phyloP scores from a whole-genome alignment of 2,797 vertebrate genomes.

The Girardinus metallicus region DNA sequence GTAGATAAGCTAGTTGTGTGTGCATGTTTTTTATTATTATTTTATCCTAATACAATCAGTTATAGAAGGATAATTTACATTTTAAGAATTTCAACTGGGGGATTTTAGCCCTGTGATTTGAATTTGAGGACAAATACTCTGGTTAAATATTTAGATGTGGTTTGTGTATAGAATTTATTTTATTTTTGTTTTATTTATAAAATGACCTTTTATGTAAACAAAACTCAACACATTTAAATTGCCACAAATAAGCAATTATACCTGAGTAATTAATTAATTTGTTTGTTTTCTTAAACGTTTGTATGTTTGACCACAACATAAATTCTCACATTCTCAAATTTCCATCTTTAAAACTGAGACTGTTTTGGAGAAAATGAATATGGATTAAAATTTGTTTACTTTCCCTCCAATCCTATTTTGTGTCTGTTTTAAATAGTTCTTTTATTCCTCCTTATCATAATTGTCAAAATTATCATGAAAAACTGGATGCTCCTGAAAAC shows the following conservation, averaged over 20 bases:
- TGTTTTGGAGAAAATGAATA: conserved; percentile 2
- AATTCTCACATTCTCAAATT: conserved; percentile 12
- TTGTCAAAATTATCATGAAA: background rate
- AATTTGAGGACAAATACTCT: conserved; percentile 21
- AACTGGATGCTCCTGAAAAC: background rate
- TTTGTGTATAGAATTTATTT: conserved; percentile 32
- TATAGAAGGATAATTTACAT: background rate
- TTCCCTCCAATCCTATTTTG: background rate
- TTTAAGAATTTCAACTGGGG: background rate
- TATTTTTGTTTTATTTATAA: background rate
- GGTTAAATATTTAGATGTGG: conserved; percentile 42
- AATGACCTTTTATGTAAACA: conserved; percentile 17
- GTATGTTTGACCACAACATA: conserved; percentile 11
- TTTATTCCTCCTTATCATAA: background rate
- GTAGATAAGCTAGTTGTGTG: background rate
- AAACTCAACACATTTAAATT: background rate
- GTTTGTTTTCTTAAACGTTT: conserved; percentile 9
- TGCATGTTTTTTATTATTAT: background rate
- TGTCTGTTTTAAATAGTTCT: conserved; percentile 4
- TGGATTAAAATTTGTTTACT: conserved; percentile 15
- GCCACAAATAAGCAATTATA: background rate
- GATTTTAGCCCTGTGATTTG: conserved; percentile 10
- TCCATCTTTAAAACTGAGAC: background rate
- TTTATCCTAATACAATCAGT: background rate
- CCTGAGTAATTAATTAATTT: background rate